Evolutionary conservation across 2,888 invertebrate species (phyloP), one percentile per base, ranked within the genome.

Genomic region (Dynastes maya): DNA sequence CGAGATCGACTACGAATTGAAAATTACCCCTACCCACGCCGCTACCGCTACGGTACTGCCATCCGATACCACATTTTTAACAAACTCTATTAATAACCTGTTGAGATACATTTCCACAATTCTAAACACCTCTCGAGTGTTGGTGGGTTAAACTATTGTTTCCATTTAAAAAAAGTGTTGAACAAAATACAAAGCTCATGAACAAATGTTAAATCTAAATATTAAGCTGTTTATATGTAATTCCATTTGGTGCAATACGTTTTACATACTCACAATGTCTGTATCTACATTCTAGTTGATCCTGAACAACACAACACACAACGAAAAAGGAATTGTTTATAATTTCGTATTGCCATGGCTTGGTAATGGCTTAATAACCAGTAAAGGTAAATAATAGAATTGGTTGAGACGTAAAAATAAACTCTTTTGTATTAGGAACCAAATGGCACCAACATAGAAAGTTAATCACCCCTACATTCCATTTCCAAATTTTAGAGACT

Each of bases 391-490:
- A 2, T 5, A 5, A 37, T 37, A 37, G 32, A 37, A 37, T 37
- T 37, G 32, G 5, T 37, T 5, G 32, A 37, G 32, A 37, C 4
- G 32, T 5, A 37, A 37, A 1, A 37, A 37, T 1, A 37, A 37
- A 5, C 32, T 5, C 4, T 37, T 37, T 5, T 37, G 32, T 37
- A 37, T 5, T 74, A 83, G 84, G 83, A 45, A 74, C 68, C 11
- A 84, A 84, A 80, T 86, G 86, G 85, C 83, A 83, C 29, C 78
- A 65, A 4, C 84, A 84, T 76, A 79, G 85, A n/a, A 85, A 84
- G 78, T 65, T 85, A 64, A 81, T 85, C 78, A 85, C 85, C 8
- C 85, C 85, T 11, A 83, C 85, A 22, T 87, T 87, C 76, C 86
- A 86, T 79, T 86, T 86, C 80, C 83, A 84, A 79, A 84, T 86